Percentiles rank a stretch among this genome's conserved stretches.
Evolutionary conservation across 2,888 invertebrate species (phyloP).

Genomic region (Halocaridina rubra): DNA sequence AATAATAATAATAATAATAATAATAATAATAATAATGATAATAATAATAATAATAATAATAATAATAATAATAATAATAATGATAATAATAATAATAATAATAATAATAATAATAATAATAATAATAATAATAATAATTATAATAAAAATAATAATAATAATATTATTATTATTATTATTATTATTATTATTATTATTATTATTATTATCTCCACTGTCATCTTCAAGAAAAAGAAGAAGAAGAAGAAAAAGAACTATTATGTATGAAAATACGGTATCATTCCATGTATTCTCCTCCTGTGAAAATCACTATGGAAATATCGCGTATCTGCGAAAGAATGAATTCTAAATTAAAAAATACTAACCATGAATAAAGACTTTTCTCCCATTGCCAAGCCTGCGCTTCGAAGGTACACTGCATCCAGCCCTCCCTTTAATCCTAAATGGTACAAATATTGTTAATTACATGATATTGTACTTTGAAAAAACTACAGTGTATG

Average conservation of each 20-base stretch:
- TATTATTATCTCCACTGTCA: background rate
- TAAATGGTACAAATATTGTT: too few species aligned
- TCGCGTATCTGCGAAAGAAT: too few species aligned
- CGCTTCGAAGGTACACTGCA: too few species aligned
- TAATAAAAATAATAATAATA: background rate
- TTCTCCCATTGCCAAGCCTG: too few species aligned
- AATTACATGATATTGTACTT: too few species aligned
- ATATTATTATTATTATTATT: background rate
- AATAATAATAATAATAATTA: background rate
- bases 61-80: conserved; percentile 18
- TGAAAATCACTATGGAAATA: too few species aligned
- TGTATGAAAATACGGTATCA: too few species aligned
- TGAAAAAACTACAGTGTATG: too few species aligned
- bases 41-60: conserved; percentile 6
- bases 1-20: conserved; percentile 1
- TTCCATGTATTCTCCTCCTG: too few species aligned
- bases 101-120: conserved; percentile 14
- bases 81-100: conserved; percentile 1
- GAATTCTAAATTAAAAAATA: too few species aligned
- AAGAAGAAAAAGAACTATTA: background rate
- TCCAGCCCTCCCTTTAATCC: too few species aligned
- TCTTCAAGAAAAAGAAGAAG: background rate
- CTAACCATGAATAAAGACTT: too few species aligned
- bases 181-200: background rate
- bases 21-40: background rate